Evolutionary conservation across 1,140 invertebrate genomes (phyloP).

Genomic region (Trachymyrmex septentrionalis): DNA sequence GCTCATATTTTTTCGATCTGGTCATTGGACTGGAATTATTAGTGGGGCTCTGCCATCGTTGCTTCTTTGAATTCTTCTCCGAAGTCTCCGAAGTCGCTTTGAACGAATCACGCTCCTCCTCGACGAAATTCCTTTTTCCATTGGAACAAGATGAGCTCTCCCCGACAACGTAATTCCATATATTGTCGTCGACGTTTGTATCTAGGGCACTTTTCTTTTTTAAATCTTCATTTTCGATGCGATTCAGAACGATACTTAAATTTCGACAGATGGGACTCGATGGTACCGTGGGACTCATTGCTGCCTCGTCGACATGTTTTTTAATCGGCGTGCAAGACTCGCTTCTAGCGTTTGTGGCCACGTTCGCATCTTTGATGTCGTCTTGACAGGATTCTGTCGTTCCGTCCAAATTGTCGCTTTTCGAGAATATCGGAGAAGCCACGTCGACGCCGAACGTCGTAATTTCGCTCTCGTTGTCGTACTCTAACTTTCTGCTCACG

Average conservation of each 20-base stretch:
- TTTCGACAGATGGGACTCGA: neutral
- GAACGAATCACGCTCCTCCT: neutral
- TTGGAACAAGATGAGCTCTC: neutral
- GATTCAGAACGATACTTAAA: constrained; percentile 48
- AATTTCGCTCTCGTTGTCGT: neutral
- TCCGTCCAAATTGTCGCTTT: constrained; percentile 2
- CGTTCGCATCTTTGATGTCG: neutral
- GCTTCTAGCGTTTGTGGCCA: neutral
- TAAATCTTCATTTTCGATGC: neutral
- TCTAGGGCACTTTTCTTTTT: neutral
- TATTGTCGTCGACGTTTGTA: neutral
- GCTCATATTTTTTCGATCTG: constrained; percentile 5
- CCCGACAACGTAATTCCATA: neutral
- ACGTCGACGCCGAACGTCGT: constrained; percentile 18
- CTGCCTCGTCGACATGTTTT: neutral
- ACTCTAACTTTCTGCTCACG: constrained; percentile 10
- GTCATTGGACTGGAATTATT: neutral
- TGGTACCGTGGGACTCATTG: neutral
- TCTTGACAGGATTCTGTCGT: constrained; percentile 18
- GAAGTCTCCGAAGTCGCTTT: neutral
- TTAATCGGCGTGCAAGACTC: neutral
- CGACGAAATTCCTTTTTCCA: neutral
- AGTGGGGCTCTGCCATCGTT: neutral
- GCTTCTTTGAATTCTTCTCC: neutral
- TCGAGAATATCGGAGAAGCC: constrained; percentile 16